Evolutionary conservation across 2,888 invertebrate genomes (phyloP).

Genomic region (Megamerina dolium): DNA sequence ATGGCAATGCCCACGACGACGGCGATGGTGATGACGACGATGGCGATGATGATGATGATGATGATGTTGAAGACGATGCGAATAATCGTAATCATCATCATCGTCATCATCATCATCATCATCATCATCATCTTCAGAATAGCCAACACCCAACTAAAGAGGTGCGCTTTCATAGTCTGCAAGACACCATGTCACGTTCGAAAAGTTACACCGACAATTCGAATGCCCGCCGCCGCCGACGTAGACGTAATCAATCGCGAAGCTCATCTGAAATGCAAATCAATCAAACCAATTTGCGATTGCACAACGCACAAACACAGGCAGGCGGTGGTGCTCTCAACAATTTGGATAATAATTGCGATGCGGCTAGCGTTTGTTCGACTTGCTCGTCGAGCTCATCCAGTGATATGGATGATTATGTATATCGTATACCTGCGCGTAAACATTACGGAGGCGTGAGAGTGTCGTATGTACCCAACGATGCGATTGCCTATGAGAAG

Average conservation of each 20-base stretch:
- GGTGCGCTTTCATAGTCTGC: constrained; percentile 45
- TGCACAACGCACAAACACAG: constrained; percentile 42
- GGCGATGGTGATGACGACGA: constrained; percentile 21
- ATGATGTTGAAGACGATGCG: constrained; percentile 20
- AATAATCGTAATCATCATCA: too few species aligned
- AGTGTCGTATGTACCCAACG: constrained; percentile 89
- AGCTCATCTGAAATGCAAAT: constrained; percentile 49
- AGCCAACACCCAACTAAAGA: constrained; percentile 37
- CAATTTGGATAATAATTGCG: constrained; percentile 51
- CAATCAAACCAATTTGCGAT: constrained; percentile 41
- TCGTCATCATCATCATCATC: constrained; percentile 19
- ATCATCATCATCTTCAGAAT: constrained; percentile 12
- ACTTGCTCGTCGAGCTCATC: constrained; percentile 83
- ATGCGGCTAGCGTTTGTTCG: constrained; percentile 76
- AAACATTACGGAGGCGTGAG: constrained; percentile 83
- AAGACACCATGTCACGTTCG: constrained; percentile 52
- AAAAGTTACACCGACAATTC: constrained; percentile 53
- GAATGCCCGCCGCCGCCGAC: constrained; percentile 41
- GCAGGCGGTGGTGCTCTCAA: constrained; percentile 25
- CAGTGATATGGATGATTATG: constrained; percentile 79
- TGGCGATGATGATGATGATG: constrained; percentile 24
- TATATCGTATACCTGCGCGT: constrained; percentile 76
- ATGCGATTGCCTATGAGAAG: constrained; percentile 75
- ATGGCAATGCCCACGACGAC: constrained; percentile 16
- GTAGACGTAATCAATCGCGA: constrained; percentile 44